Evolutionary conservation across 2,888 invertebrate species (phyloP), one percentile per base, ranked within the genome.

Genomic region (Acrobeloides nanus): DNA sequence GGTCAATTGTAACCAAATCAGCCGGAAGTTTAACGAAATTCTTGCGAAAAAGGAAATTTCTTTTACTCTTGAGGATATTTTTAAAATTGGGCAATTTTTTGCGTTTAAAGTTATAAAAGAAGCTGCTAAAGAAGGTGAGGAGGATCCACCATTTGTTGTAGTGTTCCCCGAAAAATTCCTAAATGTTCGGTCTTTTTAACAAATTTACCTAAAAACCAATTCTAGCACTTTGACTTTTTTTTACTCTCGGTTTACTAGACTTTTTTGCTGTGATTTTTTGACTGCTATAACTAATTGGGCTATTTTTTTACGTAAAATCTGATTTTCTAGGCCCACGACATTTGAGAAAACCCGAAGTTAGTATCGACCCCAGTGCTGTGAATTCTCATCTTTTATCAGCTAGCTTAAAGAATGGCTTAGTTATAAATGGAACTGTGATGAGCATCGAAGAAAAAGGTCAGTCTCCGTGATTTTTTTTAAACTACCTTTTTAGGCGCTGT

Each of bases 361-460:
- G 52, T 4, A 42, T 46, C 18, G 46, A 48, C 35, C 59, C 59
- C 25, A 21, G 35, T n/a, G 51, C 35, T 2, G 45, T 59, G 6
- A 70, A 70, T 45, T 48, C 51, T n/a, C 66, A 69, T 48, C 44
- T 70, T 1, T 51, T 59, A 1, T 60, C 68, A 10, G 51, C 56
- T 10, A 51, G 53, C 34, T 38, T 68, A 15, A 41, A 51, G 3
- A 44, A 53, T 15, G 67, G 65, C 18, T 44, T 67, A 0, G 66
- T 63, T 1, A 35, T 71, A n/a, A 57, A 60, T 34, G 56, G 63
- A 1, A 48, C 58, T 4, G 59, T 71, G 6, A 35, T 48, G 27
- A 69, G 67, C 44, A 48, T 65, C 15, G 71, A 71, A 48, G 71
- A 71, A 35, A 71, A 71, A 52, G 71, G 65, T 61, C 17, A 43